Percentiles rank a stretch among this genome's conserved stretches.
Evolutionary conservation across 2,797 vertebrate species (phyloP).

Genomic region (Pantherophis vulpinus): DNA sequence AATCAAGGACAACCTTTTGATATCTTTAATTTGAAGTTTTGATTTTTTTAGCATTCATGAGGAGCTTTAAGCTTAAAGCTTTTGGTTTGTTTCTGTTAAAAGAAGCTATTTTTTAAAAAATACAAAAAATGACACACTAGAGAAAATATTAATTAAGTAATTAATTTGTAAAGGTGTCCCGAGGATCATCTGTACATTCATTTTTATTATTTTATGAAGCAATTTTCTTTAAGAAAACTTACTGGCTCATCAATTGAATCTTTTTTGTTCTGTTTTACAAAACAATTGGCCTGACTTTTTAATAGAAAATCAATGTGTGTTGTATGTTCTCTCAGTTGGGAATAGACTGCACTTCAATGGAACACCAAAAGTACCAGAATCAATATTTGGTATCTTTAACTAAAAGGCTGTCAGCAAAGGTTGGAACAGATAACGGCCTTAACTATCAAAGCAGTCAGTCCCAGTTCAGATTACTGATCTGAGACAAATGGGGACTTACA

Average conservation of each 20-base stretch:
- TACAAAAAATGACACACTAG: background rate
- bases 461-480: background rate
- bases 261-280: conserved; percentile 3
- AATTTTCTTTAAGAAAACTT: conserved; percentile 9
- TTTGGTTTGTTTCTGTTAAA: conserved; percentile 18
- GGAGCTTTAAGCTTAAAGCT: conserved; percentile 8
- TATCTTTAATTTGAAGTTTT: conserved; percentile 10
- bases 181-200: background rate
- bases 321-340: background rate
- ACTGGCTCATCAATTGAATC: background rate
- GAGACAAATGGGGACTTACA: background rate
- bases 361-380: background rate
- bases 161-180: background rate
- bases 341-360: background rate
- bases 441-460: background rate
- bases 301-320: conserved; percentile 29
- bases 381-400: background rate
- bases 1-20: conserved; percentile 22
- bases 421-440: background rate
- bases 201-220: background rate
- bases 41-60: conserved; percentile 22
- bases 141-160: background rate
- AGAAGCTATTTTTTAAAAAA: background rate
- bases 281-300: conserved; percentile 18
- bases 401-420: background rate